Percentiles rank a stretch among this genome's conserved stretches.
Conservation (phyloP, 2,888 invertebrate species). For the Lycophotia porphyrea region DNA sequence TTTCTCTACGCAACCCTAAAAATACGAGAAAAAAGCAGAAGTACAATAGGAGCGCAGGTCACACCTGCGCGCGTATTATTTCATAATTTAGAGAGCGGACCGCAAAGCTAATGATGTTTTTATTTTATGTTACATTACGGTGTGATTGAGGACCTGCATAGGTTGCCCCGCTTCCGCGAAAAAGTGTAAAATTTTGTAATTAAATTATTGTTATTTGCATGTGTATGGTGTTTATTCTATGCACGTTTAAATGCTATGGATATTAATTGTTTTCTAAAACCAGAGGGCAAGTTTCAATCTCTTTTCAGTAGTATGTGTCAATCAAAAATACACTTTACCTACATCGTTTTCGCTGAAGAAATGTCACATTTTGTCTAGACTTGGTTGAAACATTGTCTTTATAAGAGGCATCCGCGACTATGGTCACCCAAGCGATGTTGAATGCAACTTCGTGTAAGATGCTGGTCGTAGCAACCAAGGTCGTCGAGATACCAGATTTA, state of each 20-base stretch:
- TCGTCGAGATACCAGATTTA: background rate
- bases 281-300: background rate
- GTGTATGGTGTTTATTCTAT: slow-evolving; percentile 16
- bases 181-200: slow-evolving; percentile 57
- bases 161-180: slow-evolving; percentile 50
- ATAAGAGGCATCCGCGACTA: background rate
- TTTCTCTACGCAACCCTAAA: slow-evolving; percentile 63
- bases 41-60: slow-evolving; percentile 69
- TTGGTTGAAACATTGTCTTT: background rate
- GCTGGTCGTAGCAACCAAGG: background rate
- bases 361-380: background rate
- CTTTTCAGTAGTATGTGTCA: background rate
- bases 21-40: slow-evolving; percentile 65
- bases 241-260: slow-evolving; percentile 1
- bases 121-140: slow-evolving; percentile 71
- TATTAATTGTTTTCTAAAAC: background rate
- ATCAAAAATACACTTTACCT: background rate
- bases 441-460: background rate
- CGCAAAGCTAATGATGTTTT: slow-evolving; percentile 76
- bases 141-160: slow-evolving; percentile 72
- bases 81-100: slow-evolving; percentile 77
- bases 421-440: background rate
- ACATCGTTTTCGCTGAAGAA: background rate
- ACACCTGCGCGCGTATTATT: slow-evolving; percentile 82
- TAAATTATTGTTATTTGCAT: slow-evolving; percentile 57